Evolutionary conservation across 2,888 invertebrate genomes (phyloP).

Genomic region (Deilephila elpenor): DNA sequence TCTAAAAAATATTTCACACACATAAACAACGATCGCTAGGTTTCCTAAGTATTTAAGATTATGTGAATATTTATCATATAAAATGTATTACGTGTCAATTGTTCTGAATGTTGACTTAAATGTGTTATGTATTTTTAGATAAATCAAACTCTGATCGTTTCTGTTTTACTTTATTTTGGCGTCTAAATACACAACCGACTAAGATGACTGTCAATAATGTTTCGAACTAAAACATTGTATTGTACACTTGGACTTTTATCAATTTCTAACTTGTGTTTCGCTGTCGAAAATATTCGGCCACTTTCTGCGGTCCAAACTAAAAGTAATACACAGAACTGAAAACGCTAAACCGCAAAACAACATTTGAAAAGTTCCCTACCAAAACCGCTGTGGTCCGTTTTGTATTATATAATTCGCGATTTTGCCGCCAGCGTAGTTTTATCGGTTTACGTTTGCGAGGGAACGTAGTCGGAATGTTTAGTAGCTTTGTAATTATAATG

Average conservation of each 20-base stretch:
- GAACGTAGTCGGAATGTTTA: neutral
- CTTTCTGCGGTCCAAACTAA: constrained; percentile 57
- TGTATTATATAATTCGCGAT: constrained; percentile 55
- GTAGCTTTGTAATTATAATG: neutral
- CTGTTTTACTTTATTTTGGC: neutral
- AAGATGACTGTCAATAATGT: neutral
- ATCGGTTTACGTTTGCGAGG: constrained; percentile 31
- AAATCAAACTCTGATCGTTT: no score
- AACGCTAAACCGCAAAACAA: constrained; percentile 62
- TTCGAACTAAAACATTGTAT: neutral
- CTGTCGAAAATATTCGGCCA: constrained; percentile 46
- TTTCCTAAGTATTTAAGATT: no score
- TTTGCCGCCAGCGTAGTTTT: constrained; percentile 52
- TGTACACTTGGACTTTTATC: neutral
- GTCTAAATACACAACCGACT: no score
- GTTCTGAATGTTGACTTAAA: no score
- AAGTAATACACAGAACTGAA: constrained; percentile 63
- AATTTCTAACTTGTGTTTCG: constrained; percentile 49
- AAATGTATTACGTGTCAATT: no score
- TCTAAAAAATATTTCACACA: no score
- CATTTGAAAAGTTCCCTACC: constrained; percentile 62
- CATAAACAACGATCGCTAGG: no score
- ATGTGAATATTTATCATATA: no score
- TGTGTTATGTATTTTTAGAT: no score
- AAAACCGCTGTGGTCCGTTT: constrained; percentile 56